phyloP scores from a whole-genome alignment of 2,888 invertebrate species.

The Melieria omissa region DNA sequence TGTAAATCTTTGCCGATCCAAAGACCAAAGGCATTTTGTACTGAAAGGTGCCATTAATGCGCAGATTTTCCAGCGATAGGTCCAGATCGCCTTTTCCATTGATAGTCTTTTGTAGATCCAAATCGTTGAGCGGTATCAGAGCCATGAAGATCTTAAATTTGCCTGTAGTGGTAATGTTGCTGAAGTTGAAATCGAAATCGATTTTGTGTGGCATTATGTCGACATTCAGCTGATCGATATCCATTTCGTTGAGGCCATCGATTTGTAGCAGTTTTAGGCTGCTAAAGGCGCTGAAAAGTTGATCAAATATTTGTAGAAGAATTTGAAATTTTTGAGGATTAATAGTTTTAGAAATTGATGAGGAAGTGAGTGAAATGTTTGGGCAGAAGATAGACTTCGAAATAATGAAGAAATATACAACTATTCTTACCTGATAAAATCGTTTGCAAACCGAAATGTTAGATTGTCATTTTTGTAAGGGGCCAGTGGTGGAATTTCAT shows the following conservation, averaged over 20 bases:
- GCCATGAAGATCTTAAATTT: constrained; percentile 33
- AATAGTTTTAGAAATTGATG: too few species aligned
- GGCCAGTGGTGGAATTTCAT: constrained; percentile 43
- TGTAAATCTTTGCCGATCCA: constrained; percentile 42
- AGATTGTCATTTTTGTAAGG: constrained; percentile 31
- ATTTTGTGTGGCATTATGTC: constrained; percentile 11
- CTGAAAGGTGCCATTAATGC: constrained; percentile 42
- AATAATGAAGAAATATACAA: too few species aligned
- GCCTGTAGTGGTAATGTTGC: constrained; percentile 37
- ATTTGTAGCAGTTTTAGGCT: constrained; percentile 30
- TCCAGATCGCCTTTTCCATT: constrained; percentile 40
- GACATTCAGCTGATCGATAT: constrained; percentile 39
- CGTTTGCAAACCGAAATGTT: constrained; percentile 18
- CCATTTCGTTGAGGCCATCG: constrained; percentile 42
- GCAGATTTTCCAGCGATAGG: constrained; percentile 38
- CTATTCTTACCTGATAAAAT: neutral
- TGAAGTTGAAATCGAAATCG: constrained; percentile 43
- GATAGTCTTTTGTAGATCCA: constrained; percentile 28
- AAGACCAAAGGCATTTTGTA: constrained; percentile 41
- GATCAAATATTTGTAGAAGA: neutral
- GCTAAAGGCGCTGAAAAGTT: neutral
- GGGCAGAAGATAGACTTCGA: too few species aligned
- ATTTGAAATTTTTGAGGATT: neutral
- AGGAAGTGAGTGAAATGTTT: too few species aligned
- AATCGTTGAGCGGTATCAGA: constrained; percentile 21